Evolutionary conservation across 2,797 vertebrate genomes (phyloP).

Genomic region (Dendrocincla tyrannina): DNA sequence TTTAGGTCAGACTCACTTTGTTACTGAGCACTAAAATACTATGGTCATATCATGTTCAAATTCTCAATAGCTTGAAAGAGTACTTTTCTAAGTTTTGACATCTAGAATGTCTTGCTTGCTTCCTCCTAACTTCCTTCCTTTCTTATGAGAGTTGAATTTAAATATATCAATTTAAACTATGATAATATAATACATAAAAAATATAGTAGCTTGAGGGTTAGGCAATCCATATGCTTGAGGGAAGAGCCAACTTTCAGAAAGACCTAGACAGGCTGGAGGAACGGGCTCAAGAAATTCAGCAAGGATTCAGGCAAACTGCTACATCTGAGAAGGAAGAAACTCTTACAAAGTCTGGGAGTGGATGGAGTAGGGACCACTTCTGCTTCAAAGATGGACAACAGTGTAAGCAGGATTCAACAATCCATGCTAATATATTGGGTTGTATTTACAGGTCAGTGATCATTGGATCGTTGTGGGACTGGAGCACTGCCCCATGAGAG

Average conservation of each 20-base stretch:
- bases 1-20: background rate
- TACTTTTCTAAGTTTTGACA: background rate
- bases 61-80: background rate
- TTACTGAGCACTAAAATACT: background rate
- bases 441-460: background rate
- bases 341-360: background rate
- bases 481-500: background rate
- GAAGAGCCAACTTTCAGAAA: background rate
- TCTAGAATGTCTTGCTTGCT: background rate
- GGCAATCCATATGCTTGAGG: background rate
- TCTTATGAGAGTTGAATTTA: background rate
- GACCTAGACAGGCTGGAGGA: background rate
- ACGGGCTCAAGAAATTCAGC: background rate
- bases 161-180: background rate
- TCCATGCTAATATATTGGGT: background rate
- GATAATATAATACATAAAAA: background rate
- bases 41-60: background rate
- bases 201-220: background rate
- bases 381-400: background rate
- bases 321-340: background rate
- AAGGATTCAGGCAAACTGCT: background rate
- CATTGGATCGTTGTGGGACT: background rate
- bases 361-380: background rate
- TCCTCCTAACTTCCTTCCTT: background rate
- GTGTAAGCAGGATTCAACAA: background rate